Base-by-base conservation (phyloP, 1,140 invertebrate species). In the Marisa cornuarietis region DNA sequence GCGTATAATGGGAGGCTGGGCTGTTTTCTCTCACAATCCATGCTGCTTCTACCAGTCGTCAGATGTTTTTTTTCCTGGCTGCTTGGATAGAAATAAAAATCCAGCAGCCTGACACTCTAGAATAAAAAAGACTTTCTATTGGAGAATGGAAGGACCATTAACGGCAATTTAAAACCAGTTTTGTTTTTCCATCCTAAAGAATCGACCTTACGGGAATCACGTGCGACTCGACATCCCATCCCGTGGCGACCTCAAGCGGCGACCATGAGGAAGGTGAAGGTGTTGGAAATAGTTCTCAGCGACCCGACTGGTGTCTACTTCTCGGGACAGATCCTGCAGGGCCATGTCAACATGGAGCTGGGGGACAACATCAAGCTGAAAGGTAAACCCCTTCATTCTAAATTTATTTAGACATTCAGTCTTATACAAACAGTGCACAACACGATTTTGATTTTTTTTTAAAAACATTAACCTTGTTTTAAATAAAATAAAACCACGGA, bases 291-390 rank as follows among this genome's bases (percentile, higher is more conserved):
- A 26, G 76, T 80, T 6, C 76, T 86, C 7, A 83, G 80, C 69
- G 81, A 83, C 69, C 76, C 78, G 0, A 69, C 82, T 0, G 81
- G 71, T 11, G 84, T 88, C 7, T 88, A 87, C 54, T 82, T 79
- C 58, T 78, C 85, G 6, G 87, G 85, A 4, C 82, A 87, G 71
- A 78, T 74, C n/a, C 42, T 88, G 0, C 83, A 84, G 24, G 87
- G 87, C 68, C 76, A 84, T 61, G 85, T 88, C 13, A 83, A 79
- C 22, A 79, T 88, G 42, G 87, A 86, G 66, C 82, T 88, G 22
- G 83, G 80, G 6, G 84, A 87, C 65, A 69, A 78, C 42, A 80
- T 85, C 71, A 87, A 87, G 79, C 74, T 87, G 69, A 83, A 80
- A 86, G 86, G 86, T 87, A 76, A 79, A 76, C 42, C 68, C 9